A percentile compares a stretch with the other conserved stretches of the same genome.
These are phyloP conservation scores for Hemicrepidius hirtus DNA, from an alignment of 2,888 invertebrate species.

Conservation along the genomic window DNA sequence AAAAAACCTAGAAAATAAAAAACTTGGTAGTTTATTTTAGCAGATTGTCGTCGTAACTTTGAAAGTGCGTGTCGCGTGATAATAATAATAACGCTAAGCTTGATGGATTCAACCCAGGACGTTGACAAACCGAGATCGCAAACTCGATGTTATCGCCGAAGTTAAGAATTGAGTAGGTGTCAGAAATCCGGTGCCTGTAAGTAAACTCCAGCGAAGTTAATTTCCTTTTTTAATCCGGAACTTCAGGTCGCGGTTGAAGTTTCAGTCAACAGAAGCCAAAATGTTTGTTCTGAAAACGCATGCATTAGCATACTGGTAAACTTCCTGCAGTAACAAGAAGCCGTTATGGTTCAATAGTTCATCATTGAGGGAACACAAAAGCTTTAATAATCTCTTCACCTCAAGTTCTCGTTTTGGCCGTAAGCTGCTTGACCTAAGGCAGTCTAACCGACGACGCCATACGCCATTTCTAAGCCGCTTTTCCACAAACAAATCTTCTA, in stretches of 20 bases:
- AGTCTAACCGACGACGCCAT: neutral
- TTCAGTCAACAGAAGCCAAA: neutral
- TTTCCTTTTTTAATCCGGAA: neutral
- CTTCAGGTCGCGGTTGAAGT: neutral
- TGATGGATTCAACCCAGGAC: slow-evolving; percentile 24
- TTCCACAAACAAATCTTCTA: neutral
- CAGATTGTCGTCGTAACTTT: slow-evolving; percentile 2
- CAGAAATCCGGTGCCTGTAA: slow-evolving; percentile 3
- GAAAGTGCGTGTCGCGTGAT: slow-evolving; percentile 21
- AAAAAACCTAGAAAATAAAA: slow-evolving; percentile 4
- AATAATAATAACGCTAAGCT: slow-evolving; percentile 21
- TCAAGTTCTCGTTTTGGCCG: neutral
- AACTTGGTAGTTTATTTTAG: neutral
- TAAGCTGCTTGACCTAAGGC: slow-evolving; percentile 16
- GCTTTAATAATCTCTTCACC: slow-evolving; percentile 8
- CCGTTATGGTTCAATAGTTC: neutral
- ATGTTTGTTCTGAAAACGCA: slow-evolving; percentile 4
- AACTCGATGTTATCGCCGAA: slow-evolving; percentile 12
- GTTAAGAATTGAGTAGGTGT: slow-evolving; percentile 24
- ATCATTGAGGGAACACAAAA: neutral
- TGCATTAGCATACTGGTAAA: slow-evolving; percentile 1
- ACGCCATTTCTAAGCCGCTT: slow-evolving; percentile 14
- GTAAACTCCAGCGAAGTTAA: neutral
- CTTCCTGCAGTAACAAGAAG: neutral
- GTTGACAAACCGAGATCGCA: slow-evolving; percentile 15